Evolutionary conservation across 2,888 invertebrate species (phyloP).

Genomic region (Tigriopus californicus): DNA sequence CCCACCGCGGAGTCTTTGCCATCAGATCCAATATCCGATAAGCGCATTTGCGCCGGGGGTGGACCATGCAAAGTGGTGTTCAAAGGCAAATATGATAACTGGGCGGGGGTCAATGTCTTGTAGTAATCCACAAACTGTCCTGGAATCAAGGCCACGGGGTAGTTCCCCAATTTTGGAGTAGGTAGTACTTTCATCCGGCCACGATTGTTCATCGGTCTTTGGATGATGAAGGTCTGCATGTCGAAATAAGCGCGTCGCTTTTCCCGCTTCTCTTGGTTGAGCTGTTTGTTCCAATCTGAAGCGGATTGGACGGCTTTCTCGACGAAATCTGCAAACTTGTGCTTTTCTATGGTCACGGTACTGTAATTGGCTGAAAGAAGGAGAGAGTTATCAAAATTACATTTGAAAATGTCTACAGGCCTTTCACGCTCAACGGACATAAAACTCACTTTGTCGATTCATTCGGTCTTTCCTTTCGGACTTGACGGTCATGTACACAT

Average conservation of each 20-base stretch:
- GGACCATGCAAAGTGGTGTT: conserved; percentile 41
- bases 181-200: conserved; percentile 17
- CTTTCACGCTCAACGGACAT: too few relatives aligned
- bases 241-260: conserved; percentile 68
- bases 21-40: too few relatives aligned
- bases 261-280: conserved; percentile 53
- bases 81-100: conserved; percentile 76
- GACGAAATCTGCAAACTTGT: conserved; percentile 39
- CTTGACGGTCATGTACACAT: conserved; percentile 10
- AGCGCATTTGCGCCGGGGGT: background rate
- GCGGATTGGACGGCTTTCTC: conserved; percentile 67
- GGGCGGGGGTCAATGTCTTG: conserved; percentile 55
- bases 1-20: too few relatives aligned
- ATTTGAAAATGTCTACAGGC: too few relatives aligned
- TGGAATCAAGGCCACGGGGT: conserved; percentile 81
- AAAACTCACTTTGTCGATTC: conserved; percentile 2
- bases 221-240: conserved; percentile 71
- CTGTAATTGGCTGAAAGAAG: background rate
- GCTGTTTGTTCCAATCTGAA: conserved; percentile 66
- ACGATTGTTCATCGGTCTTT: conserved; percentile 38
- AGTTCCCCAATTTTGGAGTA: conserved; percentile 37
- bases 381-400: too few relatives aligned
- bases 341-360: conserved; percentile 17
- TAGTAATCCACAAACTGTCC: conserved; percentile 88
- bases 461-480: conserved; percentile 8